Base-by-base conservation (phyloP, 1,140 invertebrate genomes). In the Catajapyx aquilonaris region DNA sequence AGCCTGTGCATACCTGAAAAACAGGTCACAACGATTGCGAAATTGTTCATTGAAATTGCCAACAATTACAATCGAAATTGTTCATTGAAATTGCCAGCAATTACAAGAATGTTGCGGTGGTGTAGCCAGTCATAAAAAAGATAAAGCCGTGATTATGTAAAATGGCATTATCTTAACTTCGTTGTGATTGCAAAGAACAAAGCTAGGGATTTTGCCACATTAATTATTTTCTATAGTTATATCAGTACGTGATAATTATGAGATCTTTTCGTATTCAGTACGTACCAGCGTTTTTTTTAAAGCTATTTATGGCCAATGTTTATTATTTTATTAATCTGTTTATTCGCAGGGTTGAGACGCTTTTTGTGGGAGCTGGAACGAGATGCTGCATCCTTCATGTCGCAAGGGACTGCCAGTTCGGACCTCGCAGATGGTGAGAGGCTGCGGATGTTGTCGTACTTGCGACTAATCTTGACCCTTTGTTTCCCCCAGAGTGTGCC, bases 241-340 rank as follows among this genome's bases (percentile, higher is more conserved):
- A n/a, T n/a, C n/a, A n/a, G n/a, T n/a, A n/a, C n/a, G n/a, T n/a
- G n/a, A n/a, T n/a, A n/a, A n/a, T n/a, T n/a, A n/a, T n/a, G n/a
- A 28, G 25, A 10, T 28, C 25, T 10, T 9, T 9, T 10, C n/a
- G 25, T 28, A n/a, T 28, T 28, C 9, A 28, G 9, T 10, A 28
- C n/a, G 9, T 28, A 10, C 9, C 25, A 28, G n/a, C 9, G 25
- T 9, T 28, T 9, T n/a, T n/a, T 28, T n/a, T 9, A 28, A 10
- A n/a, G n/a, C 9, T 28, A n/a, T 28, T 9, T 28, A n/a, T 28
- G 25, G n/a, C 9, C n/a, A 28, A 28, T 28, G 25, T 10, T 28
- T 28, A 28, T 28, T 28, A n/a, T 28, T 28, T 28, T 28, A 28
- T 28, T 9, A 10, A n/a, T 28, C 25, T 28, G n/a, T 28, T 28